Percentiles rank a stretch among this genome's conserved stretches.
Conservation (phyloP, 2,113 vertebrate species). For the Conger conger region DNA sequence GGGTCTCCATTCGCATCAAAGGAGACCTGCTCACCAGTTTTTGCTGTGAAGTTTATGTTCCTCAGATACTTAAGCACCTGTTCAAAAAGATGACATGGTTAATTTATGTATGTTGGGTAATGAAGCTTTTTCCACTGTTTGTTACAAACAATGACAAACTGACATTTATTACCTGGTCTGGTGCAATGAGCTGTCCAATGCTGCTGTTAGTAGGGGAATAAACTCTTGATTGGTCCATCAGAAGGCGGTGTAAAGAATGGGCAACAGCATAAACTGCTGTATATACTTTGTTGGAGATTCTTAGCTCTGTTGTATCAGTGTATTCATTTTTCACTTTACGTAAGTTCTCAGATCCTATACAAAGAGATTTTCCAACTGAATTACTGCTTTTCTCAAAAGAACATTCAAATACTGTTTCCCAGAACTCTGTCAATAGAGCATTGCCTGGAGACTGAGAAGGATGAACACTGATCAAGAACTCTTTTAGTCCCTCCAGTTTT, state of each 20-base stretch:
- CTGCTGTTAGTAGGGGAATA: background rate
- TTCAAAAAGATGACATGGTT: background rate
- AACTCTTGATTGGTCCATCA: slow-evolving; percentile 19
- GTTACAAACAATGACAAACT: background rate
- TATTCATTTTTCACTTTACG: slow-evolving; percentile 42
- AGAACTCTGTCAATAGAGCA: slow-evolving; percentile 45
- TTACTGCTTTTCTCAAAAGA: slow-evolving; percentile 16
- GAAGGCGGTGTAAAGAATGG: slow-evolving; percentile 40
- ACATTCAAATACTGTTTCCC: slow-evolving; percentile 49
- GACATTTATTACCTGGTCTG: slow-evolving; percentile 21
- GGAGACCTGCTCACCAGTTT: slow-evolving; percentile 30
- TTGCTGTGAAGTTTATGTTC: slow-evolving; percentile 27
- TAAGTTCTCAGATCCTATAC: slow-evolving; percentile 43
- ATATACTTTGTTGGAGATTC: slow-evolving; percentile 48
- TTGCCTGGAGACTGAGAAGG: slow-evolving; percentile 29
- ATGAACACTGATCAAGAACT: slow-evolving; percentile 40
- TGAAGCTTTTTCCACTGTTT: background rate
- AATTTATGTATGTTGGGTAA: background rate
- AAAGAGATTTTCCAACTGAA: background rate
- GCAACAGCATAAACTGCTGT: slow-evolving; percentile 48
- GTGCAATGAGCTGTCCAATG: slow-evolving; percentile 9
- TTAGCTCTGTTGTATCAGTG: slow-evolving; percentile 47
- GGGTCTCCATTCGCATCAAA: slow-evolving; percentile 36
- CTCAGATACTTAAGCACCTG: slow-evolving; percentile 30
- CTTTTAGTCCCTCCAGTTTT: slow-evolving; percentile 32